Evolutionary conservation across 1,140 invertebrate genomes (phyloP), one percentile per base, ranked within the genome.

Genomic region (Eriocheir sinensis): DNA sequence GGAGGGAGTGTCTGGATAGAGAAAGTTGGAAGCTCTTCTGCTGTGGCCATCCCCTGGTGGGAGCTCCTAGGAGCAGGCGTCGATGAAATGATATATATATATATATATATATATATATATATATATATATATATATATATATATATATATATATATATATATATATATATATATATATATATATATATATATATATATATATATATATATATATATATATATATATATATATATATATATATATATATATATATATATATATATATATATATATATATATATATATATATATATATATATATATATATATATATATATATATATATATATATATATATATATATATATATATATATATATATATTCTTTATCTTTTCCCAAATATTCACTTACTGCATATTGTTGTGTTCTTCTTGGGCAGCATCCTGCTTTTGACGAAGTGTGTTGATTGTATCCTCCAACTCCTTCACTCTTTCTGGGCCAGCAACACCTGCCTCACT

Each of bases 391-490:
- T 32, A 94, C 94, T 91, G 89, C 40, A 94, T 30, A n/a, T 72
- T 72, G 30, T 8, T n/a, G 72, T 27, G 17, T n/a, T 94, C 94
- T 83, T 91, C 79, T 53, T 91, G 34, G 12, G 81, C 40, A 6
- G 34, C 91, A n/a, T 94, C 94, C n/a, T 85, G 89, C 40, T 94
- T 94, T 48, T 94, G 89, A 85, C 89, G 89, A 9, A 94, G 83
- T 36, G 89, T 36, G 8, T 41, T 15, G 30, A 94, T 88, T 1
- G 72, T 94, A 32, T 92, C 94, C 44, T 94, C 94, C 21, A 91
- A 92, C 38, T 94, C 94, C 44, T 94, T 94, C 21, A 94, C 80
- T 40, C 92, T 94, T 34, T 94, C 94, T 88, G 86, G 30, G 21
- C 40, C 44, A 30, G 85, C 36, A 9, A 34, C 79, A 44, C 72